Conservation (phyloP, 2,888 invertebrate genomes). For the Pilophorus perplexus region DNA sequence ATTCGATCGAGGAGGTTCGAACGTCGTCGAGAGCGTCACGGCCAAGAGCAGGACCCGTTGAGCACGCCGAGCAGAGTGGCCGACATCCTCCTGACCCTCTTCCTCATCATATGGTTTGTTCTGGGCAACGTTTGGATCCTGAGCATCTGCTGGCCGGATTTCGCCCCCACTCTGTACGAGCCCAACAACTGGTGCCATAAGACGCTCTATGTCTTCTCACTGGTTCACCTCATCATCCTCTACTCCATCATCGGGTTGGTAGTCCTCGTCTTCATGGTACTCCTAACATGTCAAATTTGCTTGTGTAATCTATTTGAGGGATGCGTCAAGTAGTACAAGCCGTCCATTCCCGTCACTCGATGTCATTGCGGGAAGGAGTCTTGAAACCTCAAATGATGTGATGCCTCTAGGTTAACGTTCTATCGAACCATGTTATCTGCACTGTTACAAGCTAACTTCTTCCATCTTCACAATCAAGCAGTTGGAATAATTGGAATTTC, state of each 20-base stretch:
- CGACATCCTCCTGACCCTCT: slow-evolving; percentile 64
- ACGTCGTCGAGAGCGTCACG: slow-evolving; percentile 51
- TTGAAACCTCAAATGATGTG: too few relatives aligned
- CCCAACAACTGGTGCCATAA: slow-evolving; percentile 78
- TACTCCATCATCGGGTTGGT: slow-evolving; percentile 63
- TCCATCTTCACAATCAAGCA: too few relatives aligned
- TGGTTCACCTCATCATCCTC: slow-evolving; percentile 69
- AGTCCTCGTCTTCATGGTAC: slow-evolving; percentile 59
- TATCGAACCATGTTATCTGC: too few relatives aligned
- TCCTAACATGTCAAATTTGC: slow-evolving; percentile 68
- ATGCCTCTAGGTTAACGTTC: too few relatives aligned
- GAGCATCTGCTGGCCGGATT: slow-evolving; percentile 73
- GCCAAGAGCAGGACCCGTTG: slow-evolving; percentile 48
- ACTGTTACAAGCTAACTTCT: too few relatives aligned
- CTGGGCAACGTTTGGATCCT: slow-evolving; percentile 78
- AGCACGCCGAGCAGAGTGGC: slow-evolving; percentile 62
- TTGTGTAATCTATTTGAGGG: slow-evolving; percentile 56
- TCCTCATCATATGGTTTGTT: slow-evolving; percentile 72
- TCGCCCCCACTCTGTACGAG: slow-evolving; percentile 67
- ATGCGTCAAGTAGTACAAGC: slow-evolving; percentile 36
- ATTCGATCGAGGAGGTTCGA: slow-evolving; percentile 60
- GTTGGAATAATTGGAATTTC: too few relatives aligned
- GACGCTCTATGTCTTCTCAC: slow-evolving; percentile 72
- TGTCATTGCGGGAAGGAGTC: slow-evolving; percentile 11
- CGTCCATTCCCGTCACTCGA: not conserved